phyloP scores from a whole-genome alignment of 1,140 invertebrate species.

The Ceratosolen fusciceps region DNA sequence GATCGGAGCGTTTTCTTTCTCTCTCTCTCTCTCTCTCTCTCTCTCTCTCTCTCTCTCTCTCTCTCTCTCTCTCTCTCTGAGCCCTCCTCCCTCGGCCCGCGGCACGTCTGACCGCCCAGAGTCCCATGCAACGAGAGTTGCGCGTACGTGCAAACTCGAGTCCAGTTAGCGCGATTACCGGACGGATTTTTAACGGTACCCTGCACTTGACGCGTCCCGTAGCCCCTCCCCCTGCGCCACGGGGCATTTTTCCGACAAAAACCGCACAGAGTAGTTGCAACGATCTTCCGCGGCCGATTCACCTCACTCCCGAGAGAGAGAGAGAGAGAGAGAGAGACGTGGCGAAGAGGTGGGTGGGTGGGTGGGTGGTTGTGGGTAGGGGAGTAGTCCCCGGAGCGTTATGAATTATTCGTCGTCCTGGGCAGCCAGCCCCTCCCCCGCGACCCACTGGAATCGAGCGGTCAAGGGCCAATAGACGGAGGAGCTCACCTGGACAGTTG shows the following conservation, averaged over 20 bases:
- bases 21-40: too few relatives aligned
- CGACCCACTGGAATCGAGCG: not conserved
- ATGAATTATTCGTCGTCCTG: conserved; percentile 42
- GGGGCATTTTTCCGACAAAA: not conserved
- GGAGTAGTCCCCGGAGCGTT: too few relatives aligned
- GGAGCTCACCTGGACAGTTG: too few relatives aligned
- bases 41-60: too few relatives aligned
- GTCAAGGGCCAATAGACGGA: too few relatives aligned
- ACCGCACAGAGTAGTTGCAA: too few relatives aligned
- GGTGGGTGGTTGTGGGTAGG: not conserved
- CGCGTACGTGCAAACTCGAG: conserved; percentile 36
- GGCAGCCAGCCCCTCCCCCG: not conserved
- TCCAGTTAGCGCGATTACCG: conserved; percentile 32
- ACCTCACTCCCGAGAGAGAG: too few relatives aligned
- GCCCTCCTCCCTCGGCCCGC: not conserved
- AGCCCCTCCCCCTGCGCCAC: not conserved
- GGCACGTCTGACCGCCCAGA: not conserved
- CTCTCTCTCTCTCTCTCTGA: not conserved
- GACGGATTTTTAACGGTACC: conserved; percentile 47
- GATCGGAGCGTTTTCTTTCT: too few relatives aligned
- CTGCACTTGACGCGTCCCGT: not conserved
- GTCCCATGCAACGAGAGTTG: not conserved
- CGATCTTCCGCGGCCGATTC: too few relatives aligned
- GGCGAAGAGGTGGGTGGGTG: too few relatives aligned
- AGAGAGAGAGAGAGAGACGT: too few relatives aligned